Percentiles rank a stretch among this genome's conserved stretches.
phyloP scores from a whole-genome alignment of 2,888 invertebrate genomes.

The Odontothrips loti region DNA sequence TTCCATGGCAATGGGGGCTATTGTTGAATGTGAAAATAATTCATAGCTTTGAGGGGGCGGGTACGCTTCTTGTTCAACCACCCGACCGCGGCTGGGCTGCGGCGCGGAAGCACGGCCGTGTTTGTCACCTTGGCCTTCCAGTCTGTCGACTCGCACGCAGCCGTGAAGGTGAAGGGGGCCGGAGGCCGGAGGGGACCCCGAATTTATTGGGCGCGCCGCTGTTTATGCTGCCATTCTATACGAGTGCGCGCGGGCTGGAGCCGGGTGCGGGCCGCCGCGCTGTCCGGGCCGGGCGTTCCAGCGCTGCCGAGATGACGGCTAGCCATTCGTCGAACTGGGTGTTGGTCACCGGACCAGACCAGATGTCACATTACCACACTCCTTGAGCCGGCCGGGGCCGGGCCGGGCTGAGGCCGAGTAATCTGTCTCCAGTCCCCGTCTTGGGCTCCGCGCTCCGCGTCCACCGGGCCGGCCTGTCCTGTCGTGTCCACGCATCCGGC shows the following conservation, averaged over 20 bases:
- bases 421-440: conserved; percentile 11
- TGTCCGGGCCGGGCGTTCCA: neutral
- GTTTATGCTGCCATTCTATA: too few relatives aligned
- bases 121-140: too few relatives aligned
- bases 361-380: conserved; percentile 24
- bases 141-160: too few relatives aligned
- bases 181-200: neutral
- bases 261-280: neutral
- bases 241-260: too few relatives aligned
- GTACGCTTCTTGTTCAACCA: neutral
- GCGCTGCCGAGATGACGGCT: neutral
- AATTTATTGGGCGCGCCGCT: too few relatives aligned
- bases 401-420: neutral
- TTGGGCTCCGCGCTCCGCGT: neutral
- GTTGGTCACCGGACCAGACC: conserved; percentile 10
- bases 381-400: too few relatives aligned
- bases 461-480: neutral
- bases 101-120: too few relatives aligned
- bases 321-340: neutral
- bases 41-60: neutral
- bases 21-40: conserved; percentile 3
- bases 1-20: neutral
- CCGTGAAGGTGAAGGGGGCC: too few relatives aligned
- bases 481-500: too few relatives aligned
- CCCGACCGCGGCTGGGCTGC: neutral